phyloP scores from a whole-genome alignment of 2,797 vertebrate species.

The Liparis tanakae region DNA sequence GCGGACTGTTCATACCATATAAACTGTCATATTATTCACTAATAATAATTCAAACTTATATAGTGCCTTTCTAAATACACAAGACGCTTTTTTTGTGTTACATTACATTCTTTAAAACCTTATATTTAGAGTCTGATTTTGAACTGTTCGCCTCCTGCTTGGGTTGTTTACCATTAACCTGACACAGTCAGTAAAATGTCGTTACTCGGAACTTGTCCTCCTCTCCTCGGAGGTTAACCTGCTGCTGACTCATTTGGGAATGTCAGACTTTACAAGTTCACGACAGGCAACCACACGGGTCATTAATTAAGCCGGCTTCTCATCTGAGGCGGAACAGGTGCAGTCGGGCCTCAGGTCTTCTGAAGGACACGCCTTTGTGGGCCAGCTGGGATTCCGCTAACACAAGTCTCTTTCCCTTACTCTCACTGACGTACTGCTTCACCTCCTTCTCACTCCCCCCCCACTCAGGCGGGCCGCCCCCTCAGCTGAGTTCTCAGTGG shows the following conservation, averaged over 20 bases:
- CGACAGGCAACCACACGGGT: neutral
- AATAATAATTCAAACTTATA: too few relatives aligned
- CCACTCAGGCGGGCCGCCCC: slow-evolving; percentile 91
- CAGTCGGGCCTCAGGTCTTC: slow-evolving; percentile 16
- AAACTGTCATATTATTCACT: neutral
- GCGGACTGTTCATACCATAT: neutral
- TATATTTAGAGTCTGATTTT: neutral
- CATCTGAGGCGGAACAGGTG: slow-evolving; percentile 12
- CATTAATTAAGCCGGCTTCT: slow-evolving; percentile 3
- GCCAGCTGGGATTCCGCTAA: slow-evolving; percentile 10
- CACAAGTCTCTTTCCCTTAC: neutral
- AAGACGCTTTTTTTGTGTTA: neutral
- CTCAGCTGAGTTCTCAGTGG: slow-evolving; percentile 98
- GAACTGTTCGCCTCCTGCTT: neutral
- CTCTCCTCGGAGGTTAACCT: neutral
- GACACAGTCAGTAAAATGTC: neutral
- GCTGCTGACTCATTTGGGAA: slow-evolving; percentile 13
- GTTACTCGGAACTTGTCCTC: neutral
- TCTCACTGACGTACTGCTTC: slow-evolving; percentile 3
- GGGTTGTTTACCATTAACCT: neutral
- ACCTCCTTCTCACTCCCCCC: slow-evolving; percentile 18
- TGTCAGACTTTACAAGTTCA: slow-evolving; percentile 4
- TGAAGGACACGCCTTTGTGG: slow-evolving; percentile 13
- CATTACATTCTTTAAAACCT: neutral
- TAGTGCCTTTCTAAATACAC: too few relatives aligned